phyloP scores from a whole-genome alignment of 1,140 invertebrate species.

The Atta colombica region DNA sequence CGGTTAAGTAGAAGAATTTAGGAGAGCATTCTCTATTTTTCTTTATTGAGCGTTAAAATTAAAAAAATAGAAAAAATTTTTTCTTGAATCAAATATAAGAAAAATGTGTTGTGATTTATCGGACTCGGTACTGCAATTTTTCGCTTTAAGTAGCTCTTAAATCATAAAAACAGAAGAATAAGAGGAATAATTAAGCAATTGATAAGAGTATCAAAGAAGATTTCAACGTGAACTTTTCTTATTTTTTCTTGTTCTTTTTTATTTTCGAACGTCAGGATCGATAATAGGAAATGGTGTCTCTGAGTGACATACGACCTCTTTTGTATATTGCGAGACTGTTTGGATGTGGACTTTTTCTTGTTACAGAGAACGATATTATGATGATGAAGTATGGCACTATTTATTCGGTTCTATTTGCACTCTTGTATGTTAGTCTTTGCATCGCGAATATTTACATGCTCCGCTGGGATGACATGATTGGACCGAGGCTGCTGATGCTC shows the following conservation, averaged over 20 bases:
- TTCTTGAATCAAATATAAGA: too few species aligned
- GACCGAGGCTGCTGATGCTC: conserved; percentile 51
- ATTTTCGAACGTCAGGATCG: neutral
- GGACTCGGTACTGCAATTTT: neutral
- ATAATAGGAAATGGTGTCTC: conserved; percentile 37
- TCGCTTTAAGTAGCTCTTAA: neutral
- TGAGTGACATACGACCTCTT: conserved; percentile 62
- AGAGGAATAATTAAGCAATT: neutral
- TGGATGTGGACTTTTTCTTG: conserved; percentile 55
- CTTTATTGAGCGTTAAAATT: too few species aligned
- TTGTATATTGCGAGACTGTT: conserved; percentile 63
- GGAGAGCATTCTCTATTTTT: too few species aligned
- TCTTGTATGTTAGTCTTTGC: conserved; percentile 23
- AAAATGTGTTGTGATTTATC: neutral
- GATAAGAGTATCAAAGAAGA: neutral
- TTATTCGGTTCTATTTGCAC: conserved; percentile 52
- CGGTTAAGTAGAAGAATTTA: conserved; percentile 27
- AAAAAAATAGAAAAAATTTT: too few species aligned
- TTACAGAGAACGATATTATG: conserved; percentile 54
- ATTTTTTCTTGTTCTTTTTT: neutral
- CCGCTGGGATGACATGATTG: neutral
- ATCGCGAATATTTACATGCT: conserved; percentile 33
- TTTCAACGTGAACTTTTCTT: neutral
- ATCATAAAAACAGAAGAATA: neutral
- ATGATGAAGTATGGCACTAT: conserved; percentile 57